A percentile compares a stretch with the other conserved stretches of the same genome.
Conservation (phyloP, 2,797 vertebrate species). For the Acanthiza pusilla region DNA sequence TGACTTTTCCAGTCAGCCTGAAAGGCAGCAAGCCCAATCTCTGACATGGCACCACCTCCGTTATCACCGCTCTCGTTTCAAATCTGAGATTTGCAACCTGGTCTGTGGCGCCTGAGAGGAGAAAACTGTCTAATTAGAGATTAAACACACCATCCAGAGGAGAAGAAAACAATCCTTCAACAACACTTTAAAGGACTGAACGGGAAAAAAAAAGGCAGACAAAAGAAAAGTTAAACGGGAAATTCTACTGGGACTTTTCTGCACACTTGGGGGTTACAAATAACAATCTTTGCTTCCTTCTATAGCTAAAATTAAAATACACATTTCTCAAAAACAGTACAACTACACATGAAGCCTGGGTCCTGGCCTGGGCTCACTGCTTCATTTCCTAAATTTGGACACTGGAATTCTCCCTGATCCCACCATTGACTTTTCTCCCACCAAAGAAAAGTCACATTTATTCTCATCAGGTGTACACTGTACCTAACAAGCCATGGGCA, state of each 20-base stretch:
- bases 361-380: background rate
- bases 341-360: background rate
- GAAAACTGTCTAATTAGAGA: background rate
- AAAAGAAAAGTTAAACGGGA: background rate
- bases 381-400: background rate
- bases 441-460: background rate
- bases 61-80: background rate
- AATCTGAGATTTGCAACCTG: background rate
- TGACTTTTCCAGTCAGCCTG: background rate
- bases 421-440: background rate
- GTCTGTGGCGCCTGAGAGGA: background rate
- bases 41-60: background rate
- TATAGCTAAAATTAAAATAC: background rate
- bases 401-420: background rate
- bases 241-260: background rate
- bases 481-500: background rate
- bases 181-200: background rate
- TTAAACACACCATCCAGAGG: background rate
- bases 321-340: background rate
- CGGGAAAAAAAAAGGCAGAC: no score
- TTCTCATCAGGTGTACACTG: background rate
- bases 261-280: background rate
- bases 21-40: background rate
- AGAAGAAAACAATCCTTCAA: background rate
- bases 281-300: background rate